phyloP scores from a whole-genome alignment of 1,140 invertebrate species.

The Palaemon carinicauda region DNA sequence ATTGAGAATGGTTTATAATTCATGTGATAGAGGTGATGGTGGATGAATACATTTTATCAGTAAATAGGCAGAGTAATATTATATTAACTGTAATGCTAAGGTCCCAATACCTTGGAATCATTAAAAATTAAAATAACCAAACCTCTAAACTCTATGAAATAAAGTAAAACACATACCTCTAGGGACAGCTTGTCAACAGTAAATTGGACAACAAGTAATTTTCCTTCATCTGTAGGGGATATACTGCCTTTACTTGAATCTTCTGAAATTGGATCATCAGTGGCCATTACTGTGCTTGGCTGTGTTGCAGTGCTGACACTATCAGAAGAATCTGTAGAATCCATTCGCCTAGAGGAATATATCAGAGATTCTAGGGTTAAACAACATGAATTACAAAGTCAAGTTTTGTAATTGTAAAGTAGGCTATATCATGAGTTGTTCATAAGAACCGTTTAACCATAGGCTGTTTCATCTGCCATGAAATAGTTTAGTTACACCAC shows the following conservation, averaged over 20 bases:
- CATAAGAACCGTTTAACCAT: no score
- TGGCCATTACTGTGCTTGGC: constrained; percentile 20
- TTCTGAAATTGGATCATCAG: neutral
- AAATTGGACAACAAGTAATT: constrained; percentile 85
- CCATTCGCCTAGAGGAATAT: neutral
- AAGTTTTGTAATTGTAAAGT: no score
- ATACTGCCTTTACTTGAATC: constrained; percentile 11
- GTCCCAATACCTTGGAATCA: neutral
- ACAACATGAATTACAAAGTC: no score
- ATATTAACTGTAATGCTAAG: no score
- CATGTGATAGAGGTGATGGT: no score
- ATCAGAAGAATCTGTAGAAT: neutral
- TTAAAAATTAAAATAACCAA: neutral
- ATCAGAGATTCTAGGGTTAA: no score
- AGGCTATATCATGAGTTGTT: no score
- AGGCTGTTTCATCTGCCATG: no score
- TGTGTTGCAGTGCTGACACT: neutral
- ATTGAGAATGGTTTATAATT: no score
- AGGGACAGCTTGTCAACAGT: constrained; percentile 86
- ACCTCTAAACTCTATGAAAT: neutral
- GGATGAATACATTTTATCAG: no score
- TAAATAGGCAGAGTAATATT: no score
- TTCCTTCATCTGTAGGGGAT: constrained; percentile 65
- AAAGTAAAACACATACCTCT: constrained; percentile 66
- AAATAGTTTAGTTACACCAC: no score